Evolutionary conservation across 2,113 vertebrate species (phyloP), one percentile per base, ranked within the genome.

Genomic region (Charadrius vociferus): DNA sequence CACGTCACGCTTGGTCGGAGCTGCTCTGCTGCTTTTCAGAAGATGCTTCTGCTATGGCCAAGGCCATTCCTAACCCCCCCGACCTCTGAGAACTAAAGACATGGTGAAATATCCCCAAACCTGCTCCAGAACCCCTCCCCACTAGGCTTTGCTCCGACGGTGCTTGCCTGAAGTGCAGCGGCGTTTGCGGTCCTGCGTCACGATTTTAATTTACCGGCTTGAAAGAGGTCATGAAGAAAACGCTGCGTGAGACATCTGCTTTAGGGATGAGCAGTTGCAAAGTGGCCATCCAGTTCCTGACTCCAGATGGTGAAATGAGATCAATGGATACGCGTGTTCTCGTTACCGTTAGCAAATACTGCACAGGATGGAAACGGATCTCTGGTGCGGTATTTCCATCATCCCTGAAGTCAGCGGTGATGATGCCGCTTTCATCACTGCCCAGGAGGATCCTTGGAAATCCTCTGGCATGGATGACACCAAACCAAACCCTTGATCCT

Each of bases 111-210:
- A 30, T 45, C 59, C 37, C 90, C 79, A 67, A 18, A 32, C 8
- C 59, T 29, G n/a, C 85, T 79, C 14, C 63, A 24, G 34, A n/a
- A 13, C 30, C 36, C 22, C 34, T 65, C 62, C 29, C 16, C 1
- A 0, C 4, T 30, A 58, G 52, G 22, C 27, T 81, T 65, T 49
- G 22, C 36, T 70, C 32, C 21, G 49, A 5, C 7, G 18, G 32
- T 1, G 6, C 56, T 56, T 21, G 18, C 36, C 72, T 34, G 41
- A 36, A 63, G 50, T 3, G 14, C 52, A 49, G 45, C 0, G 2
- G 41, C 2, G 0, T 14, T 32, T 6, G 21, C 1, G 0, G 11
- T 37, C 41, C 23, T 67, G 5, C 1, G 0, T 21, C 37, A 12
- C 3, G 17, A 16, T 68, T 94, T 85, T 7, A 19, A 55, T 22